These are phyloP conservation scores for Drosophila micromelanica DNA, from an alignment of 1,140 invertebrate genomes.

Conservation along the genomic window DNA sequence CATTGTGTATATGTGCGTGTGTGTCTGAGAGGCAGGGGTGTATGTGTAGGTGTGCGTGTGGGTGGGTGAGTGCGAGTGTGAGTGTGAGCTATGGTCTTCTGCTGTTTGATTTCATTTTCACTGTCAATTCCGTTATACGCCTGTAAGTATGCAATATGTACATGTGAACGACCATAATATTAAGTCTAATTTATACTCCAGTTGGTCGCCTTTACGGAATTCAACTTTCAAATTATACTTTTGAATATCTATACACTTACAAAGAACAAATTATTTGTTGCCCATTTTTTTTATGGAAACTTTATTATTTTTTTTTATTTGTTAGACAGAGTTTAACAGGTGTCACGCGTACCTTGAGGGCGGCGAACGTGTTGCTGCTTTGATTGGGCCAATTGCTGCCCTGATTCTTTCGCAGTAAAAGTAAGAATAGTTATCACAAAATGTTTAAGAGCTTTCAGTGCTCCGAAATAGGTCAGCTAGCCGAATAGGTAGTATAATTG, in stretches of 20 bases:
- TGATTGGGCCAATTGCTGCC: conserved; percentile 34
- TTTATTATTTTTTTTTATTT: neutral
- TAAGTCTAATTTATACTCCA: conserved; percentile 70
- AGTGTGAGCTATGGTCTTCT: conserved; percentile 7
- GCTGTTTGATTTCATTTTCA: conserved; percentile 71
- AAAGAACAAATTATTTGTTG: no score
- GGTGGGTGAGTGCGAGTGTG: no score
- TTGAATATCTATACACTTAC: no score
- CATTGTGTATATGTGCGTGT: conserved; percentile 52
- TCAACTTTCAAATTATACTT: neutral
- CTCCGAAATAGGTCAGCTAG: conserved; percentile 16
- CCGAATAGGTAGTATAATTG: conserved; percentile 27
- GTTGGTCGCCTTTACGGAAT: conserved; percentile 20
- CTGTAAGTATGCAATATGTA: conserved; percentile 64
- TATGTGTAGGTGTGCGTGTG: no score
- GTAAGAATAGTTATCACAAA: neutral
- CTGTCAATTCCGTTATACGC: conserved; percentile 71
- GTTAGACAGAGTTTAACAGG: conserved; percentile 26
- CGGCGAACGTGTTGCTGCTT: conserved; percentile 27
- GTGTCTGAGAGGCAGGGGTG: conserved; percentile 4
- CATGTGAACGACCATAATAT: conserved; percentile 49
- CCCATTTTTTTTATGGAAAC: no score
- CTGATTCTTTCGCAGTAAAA: neutral
- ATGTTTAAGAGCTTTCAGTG: neutral
- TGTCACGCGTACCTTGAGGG: conserved; percentile 1